Conservation (phyloP, 2,797 vertebrate genomes). For the Sebastes hopkinsi region DNA sequence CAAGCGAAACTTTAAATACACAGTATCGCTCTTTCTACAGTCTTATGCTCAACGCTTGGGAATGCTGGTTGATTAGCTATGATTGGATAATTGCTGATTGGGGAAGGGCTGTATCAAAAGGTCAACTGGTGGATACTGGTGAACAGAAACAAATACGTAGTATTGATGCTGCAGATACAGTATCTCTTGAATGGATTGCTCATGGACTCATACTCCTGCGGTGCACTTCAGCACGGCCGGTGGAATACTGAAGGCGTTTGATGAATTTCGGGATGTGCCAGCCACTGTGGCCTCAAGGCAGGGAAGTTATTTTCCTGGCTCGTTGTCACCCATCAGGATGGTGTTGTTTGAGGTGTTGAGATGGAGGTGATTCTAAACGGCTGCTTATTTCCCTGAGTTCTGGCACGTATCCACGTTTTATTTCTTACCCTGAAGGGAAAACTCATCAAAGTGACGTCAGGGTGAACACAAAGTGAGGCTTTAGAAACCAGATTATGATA, state of each 20-base stretch:
- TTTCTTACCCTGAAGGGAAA: slow-evolving; percentile 35
- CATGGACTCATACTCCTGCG: background rate
- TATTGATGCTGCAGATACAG: background rate
- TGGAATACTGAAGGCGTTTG: slow-evolving; percentile 9
- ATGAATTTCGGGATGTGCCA: slow-evolving; percentile 35
- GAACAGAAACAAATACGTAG: rapidly evolving
- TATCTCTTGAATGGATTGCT: background rate
- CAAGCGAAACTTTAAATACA: too few relatives aligned
- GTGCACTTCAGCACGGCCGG: background rate
- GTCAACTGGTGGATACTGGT: background rate
- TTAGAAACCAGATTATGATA: slow-evolving; percentile 45
- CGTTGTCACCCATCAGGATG: slow-evolving; percentile 38
- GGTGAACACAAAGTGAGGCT: slow-evolving; percentile 38
- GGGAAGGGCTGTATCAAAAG: too few relatives aligned
- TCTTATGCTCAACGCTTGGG: too few relatives aligned
- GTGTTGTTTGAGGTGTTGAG: slow-evolving; percentile 30
- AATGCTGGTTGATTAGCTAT: too few relatives aligned
- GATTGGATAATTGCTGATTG: too few relatives aligned
- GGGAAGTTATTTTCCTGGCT: slow-evolving; percentile 29
- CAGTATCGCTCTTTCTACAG: too few relatives aligned
- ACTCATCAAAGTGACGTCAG: slow-evolving; percentile 45
- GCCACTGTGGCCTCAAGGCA: slow-evolving; percentile 33
- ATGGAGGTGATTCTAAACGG: slow-evolving; percentile 38
- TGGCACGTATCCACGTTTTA: slow-evolving; percentile 15
- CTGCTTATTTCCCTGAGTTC: slow-evolving; percentile 29